Evolutionary conservation across 1,140 invertebrate species (phyloP).

Genomic region (Bombus huntii): DNA sequence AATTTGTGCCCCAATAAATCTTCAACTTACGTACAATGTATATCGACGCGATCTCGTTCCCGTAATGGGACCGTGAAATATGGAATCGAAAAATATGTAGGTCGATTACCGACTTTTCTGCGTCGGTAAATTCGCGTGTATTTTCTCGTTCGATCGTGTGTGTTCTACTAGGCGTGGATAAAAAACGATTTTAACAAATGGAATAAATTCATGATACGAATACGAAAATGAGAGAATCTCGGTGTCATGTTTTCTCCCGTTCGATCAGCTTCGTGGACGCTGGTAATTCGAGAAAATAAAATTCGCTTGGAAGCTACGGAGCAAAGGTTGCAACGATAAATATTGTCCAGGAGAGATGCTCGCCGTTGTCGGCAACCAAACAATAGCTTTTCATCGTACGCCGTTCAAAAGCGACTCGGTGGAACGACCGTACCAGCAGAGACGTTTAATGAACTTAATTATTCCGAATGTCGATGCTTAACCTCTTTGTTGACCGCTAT

Average conservation of each 20-base stretch:
- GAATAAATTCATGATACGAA: not conserved
- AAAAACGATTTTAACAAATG: too few species aligned
- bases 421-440: constrained; percentile 44
- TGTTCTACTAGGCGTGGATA: not conserved
- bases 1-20: constrained; percentile 1
- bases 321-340: constrained; percentile 64
- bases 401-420: constrained; percentile 52
- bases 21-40: not conserved
- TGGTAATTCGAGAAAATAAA: constrained; percentile 56
- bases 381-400: constrained; percentile 59
- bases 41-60: not conserved
- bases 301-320: constrained; percentile 38
- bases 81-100: not conserved
- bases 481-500: constrained; percentile 54
- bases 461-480: constrained; percentile 55
- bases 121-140: not conserved
- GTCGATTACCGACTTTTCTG: not conserved
- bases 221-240: not conserved
- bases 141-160: not conserved
- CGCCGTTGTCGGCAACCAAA: constrained; percentile 35
- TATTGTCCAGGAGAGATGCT: constrained; percentile 51
- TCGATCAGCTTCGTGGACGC: not conserved
- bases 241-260: not conserved
- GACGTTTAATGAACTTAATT: constrained; percentile 57
- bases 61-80: too few species aligned